phyloP scores from a whole-genome alignment of 2,888 invertebrate genomes.

The Athrips mouffetella region DNA sequence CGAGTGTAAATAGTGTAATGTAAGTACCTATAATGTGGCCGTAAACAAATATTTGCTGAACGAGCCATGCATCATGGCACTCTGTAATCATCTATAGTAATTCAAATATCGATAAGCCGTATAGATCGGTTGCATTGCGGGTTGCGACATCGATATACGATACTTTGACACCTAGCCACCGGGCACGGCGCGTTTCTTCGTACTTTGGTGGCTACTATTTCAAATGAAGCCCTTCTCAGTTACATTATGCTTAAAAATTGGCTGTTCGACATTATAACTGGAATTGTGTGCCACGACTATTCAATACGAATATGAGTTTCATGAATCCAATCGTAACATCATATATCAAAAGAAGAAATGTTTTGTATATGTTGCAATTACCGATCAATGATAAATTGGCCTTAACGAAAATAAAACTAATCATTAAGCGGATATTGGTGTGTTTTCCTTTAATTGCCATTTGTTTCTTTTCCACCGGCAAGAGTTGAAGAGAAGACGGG shows the following conservation, averaged over 20 bases:
- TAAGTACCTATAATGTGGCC: conserved; percentile 29
- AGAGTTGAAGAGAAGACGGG: too few species aligned
- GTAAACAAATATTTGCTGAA: conserved; percentile 60
- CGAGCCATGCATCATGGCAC: conserved; percentile 58
- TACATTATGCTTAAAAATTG: conserved; percentile 38
- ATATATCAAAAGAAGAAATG: too few species aligned
- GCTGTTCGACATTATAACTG: neutral
- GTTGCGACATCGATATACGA: conserved; percentile 43
- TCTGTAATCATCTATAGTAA: conserved; percentile 53
- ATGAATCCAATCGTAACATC: too few species aligned
- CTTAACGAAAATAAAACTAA: too few species aligned
- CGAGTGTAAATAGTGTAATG: conserved; percentile 25
- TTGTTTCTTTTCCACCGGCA: too few species aligned
- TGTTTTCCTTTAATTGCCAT: too few species aligned
- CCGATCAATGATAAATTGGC: too few species aligned
- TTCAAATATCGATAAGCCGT: conserved; percentile 61
- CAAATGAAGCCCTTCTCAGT: conserved; percentile 33
- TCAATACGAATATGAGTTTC: too few species aligned
- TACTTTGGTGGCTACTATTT: conserved; percentile 32
- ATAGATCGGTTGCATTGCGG: conserved; percentile 70
- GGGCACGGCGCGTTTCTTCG: conserved; percentile 46
- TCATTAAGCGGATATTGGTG: too few species aligned
- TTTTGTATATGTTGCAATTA: too few species aligned
- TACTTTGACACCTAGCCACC: conserved; percentile 62
- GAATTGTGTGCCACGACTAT: too few species aligned